Base-by-base conservation (phyloP, 2,888 invertebrate species). In the Orthosia gracilis region DNA sequence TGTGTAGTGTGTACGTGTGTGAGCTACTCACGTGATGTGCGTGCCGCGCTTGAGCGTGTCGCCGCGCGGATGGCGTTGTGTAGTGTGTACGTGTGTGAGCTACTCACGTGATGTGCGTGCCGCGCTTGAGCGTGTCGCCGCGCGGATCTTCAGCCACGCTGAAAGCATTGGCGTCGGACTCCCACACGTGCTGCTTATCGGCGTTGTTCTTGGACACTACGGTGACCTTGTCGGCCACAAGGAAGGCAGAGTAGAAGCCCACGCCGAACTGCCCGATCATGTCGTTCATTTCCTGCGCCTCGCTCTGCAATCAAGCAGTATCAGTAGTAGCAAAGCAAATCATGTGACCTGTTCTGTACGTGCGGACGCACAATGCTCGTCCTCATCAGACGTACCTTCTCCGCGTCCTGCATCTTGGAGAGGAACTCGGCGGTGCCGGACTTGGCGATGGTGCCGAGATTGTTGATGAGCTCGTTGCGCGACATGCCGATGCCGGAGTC, bases 261-360 rank as follows among this genome's bases (percentile, higher is more conserved):
- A 99, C 99, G 92, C 99, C 99, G 96, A 99, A 99, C 96, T 99
- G 99, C 7, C 99, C 99, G 95, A 99, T 99, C 98, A 99, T 98
- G 95, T 99, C 99, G 92, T 98, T 99, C 96, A 98, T 97, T 92
- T 99, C 99, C 90, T 98, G 97, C 55, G 91, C 90, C 85, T 87
- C 91, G 78, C 89, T 86, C 97, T 95, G 91, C 68, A 70, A 76
- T 23, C 63, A 45, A 61, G 15, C 21, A 21, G 15, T 21, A 45
- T n/a, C n/a, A n/a, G n/a, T n/a, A n/a, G n/a, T n/a, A n/a, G n/a
- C n/a, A n/a, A n/a, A n/a, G n/a, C n/a, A n/a, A 15, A 40, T 21
- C 15, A 61, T 15, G 59, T 15, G 12, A 55, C 13, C 11, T 13
- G 59, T n/a, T 5, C 5, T 2, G n/a, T 13, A 21, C 45, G 45